Base-by-base conservation (phyloP, 2,888 invertebrate genomes). In the Teleogryllus oceanicus region DNA sequence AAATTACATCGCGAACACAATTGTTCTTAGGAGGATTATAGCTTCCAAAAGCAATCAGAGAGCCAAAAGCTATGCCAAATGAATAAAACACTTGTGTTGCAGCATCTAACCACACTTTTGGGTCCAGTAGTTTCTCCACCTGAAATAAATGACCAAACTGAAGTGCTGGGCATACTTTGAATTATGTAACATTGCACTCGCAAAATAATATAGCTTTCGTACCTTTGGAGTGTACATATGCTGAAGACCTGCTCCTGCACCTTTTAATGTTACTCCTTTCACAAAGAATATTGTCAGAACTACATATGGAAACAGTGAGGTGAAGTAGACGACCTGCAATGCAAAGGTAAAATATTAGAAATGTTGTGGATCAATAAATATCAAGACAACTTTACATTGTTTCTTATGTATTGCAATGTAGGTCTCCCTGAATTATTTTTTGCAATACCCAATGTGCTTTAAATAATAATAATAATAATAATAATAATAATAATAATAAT, bases 11-110 rank as follows among this genome's bases (percentile, higher is more conserved):
- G 79, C 96, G 89, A 79, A 96, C 96, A 87, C 96, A 97, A 89
- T 98, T 96, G 89, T 98, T 98, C 87, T 96, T 94, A 2, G 95
- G 94, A 0, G 96, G 94, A 87, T 98, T 98, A 89, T 98, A 98
- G 83, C 96, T 96, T 80, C 97, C 97, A 87, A 97, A 98, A 1
- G 97, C 97, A 84, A 98, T 97, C 81, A 98, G 89, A 1, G 97
- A 97, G 3, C 98, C 98, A 87, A 98, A 98, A 11, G 97, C 97
- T 81, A 98, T 89, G 3, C 97, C 97, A 87, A 96, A 96, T 1
- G 97, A 97, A 88, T 97, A 98, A 89, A 98, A 98, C 3, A 98
- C 97, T 89, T 98, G 98, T 0, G 97, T 97, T 1, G 98, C 97
- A 3, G 98, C 97, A 86, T 97, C 97, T 84, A 98, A 88, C 98